Base-by-base conservation (phyloP, 2,797 vertebrate genomes). In the Pteronotus mesoamericanus region DNA sequence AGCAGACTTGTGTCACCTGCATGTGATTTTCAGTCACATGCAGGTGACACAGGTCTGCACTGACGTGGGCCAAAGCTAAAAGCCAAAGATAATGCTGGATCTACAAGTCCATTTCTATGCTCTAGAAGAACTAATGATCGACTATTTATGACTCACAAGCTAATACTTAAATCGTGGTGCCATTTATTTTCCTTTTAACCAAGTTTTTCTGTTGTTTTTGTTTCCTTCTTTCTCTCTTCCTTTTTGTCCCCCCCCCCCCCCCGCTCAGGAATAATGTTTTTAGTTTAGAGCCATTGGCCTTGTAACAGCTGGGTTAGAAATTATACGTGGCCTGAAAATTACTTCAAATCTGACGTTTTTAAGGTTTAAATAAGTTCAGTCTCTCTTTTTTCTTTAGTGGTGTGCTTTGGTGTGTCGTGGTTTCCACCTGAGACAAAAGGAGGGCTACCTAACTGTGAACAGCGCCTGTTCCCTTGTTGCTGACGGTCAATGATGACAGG, bases 321-420 rank as follows among this genome's bases (percentile, higher is more conserved):
- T 66, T 32, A 51, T 11, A 86, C 87, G 5, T 39, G 26, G 22
- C 66, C 29, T 78, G 24, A 86, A 96, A 69, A 57, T 92, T 55
- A 68, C 34, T 92, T 94, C 39, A 91, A 86, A 66, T 91, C 59
- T 94, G 34, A 71, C n/a, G 64, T 74, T 51, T 90, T 84, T 42
- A 61, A 69, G 39, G 68, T 95, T 95, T 82, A 95, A 34, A 37
- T 88, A 80, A 85, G 34, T 96, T 94, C 77, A 86, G 10, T 5
- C 83, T 74, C 64, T 21, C 7, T 61, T 82, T 91, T 86, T 75
- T 77, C 34, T 83, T 94, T 82, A 48, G 66, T 55, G 96, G 61
- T 92, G 75, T 86, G 34, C 51, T 37, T 92, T 92, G 59, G 72
- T 51, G 19, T 37, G 11, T 42, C 11, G n/a, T 71, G 39, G n/a